phyloP scores from a whole-genome alignment of 1,140 invertebrate genomes.

The Halyomorpha halys region DNA sequence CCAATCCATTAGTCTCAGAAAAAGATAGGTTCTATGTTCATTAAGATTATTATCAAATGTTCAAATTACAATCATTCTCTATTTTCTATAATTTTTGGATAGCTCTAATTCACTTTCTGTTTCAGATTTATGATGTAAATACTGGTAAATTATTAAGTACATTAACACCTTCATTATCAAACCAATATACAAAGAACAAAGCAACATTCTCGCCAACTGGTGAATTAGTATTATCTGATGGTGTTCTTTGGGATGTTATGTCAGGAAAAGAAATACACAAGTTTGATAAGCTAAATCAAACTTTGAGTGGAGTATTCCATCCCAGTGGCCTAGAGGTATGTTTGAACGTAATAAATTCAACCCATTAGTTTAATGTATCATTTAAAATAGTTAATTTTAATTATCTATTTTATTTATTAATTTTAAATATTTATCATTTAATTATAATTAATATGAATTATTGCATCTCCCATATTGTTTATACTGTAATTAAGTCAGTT shows the following conservation, averaged over 20 bases:
- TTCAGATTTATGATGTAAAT: constrained; percentile 78
- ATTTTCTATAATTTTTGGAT: neutral
- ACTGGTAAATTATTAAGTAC: constrained; percentile 64
- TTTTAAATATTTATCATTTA: no score
- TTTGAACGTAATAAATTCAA: neutral
- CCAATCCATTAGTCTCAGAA: neutral
- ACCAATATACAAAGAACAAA: constrained; percentile 86
- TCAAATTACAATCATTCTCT: neutral
- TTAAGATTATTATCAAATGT: neutral
- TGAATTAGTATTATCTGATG: constrained; percentile 87
- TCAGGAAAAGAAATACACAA: constrained; percentile 84
- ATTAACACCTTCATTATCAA: constrained; percentile 69
- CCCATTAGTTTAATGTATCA: neutral
- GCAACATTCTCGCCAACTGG: constrained; percentile 91
- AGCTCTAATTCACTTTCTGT: neutral
- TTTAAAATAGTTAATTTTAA: no score
- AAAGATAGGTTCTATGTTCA: neutral
- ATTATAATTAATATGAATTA: no score
- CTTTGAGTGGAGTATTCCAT: constrained; percentile 91
- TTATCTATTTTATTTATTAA: no score
- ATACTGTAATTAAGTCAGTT: no score
- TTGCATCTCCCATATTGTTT: no score
- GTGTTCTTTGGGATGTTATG: constrained; percentile 90
- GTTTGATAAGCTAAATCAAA: constrained; percentile 94
- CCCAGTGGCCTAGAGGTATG: constrained; percentile 85